phyloP scores from a whole-genome alignment of 2,888 invertebrate species.

The Cheilosia scutellata region DNA sequence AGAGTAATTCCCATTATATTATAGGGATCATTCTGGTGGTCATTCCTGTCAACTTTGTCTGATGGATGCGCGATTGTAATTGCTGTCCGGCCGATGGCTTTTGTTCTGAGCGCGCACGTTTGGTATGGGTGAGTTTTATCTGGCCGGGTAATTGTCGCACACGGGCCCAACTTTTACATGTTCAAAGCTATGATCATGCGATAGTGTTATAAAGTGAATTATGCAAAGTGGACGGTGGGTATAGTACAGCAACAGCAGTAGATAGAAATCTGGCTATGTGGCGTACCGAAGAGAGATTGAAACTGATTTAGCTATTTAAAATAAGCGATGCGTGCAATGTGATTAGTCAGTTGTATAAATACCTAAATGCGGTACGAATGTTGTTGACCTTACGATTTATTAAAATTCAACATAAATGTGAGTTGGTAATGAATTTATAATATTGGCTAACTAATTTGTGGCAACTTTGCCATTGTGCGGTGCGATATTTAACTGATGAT shows the following conservation, averaged over 20 bases:
- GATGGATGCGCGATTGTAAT: constrained; percentile 70
- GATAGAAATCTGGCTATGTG: not conserved
- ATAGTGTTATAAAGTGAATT: constrained; percentile 57
- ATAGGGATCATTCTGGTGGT: constrained; percentile 59
- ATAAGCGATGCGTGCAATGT: constrained; percentile 69
- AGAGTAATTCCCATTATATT: constrained; percentile 13
- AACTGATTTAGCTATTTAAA: constrained; percentile 67
- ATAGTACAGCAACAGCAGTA: not conserved
- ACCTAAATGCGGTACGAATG: constrained; percentile 13
- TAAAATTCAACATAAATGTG: constrained; percentile 27
- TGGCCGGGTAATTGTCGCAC: constrained; percentile 52
- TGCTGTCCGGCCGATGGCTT: constrained; percentile 42
- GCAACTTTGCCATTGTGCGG: not conserved
- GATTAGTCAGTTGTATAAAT: constrained; percentile 46
- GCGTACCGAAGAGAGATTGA: constrained; percentile 38
- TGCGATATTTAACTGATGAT: constrained; percentile 1
- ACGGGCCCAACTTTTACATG: constrained; percentile 43
- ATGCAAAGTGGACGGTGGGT: constrained; percentile 55
- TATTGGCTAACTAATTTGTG: not conserved
- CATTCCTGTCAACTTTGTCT: constrained; percentile 57
- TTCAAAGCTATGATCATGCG: constrained; percentile 31
- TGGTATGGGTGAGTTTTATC: constrained; percentile 1
- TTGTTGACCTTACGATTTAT: constrained; percentile 71
- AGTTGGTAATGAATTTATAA: constrained; percentile 20
- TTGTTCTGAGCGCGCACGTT: constrained; percentile 13